Base-by-base conservation (phyloP, 2,888 invertebrate species). In the Meghimatium bilineatum region DNA sequence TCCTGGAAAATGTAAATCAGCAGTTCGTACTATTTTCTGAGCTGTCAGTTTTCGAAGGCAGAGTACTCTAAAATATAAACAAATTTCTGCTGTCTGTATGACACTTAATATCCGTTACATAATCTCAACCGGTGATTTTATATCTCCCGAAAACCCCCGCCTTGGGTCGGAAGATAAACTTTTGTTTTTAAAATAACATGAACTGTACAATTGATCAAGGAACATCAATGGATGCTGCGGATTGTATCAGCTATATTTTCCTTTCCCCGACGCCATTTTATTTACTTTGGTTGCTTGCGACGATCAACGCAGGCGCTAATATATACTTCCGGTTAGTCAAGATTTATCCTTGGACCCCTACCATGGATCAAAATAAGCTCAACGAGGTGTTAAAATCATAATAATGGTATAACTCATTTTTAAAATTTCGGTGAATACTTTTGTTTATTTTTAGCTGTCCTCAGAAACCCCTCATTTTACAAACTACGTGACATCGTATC, bases 241-340 rank as follows among this genome's bases (percentile, higher is more conserved):
- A 91, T 91, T 89, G 87, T 82, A 79, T 84, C 60, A 79, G 75
- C 71, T 75, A 79, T 85, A 80, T 67, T 78, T 82, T 84, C 69
- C 77, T 82, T 87, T 81, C 86, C 85, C 84, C 82, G 90, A 89
- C 88, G 90, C 91, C 91, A 91, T 91, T 74, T 74, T 91, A 91
- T 91, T 91, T 91, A 90, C 91, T 90, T 87, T 89, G 85, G 89
- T 90, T 90, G 90, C 90, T 87, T 80, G 88, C 89, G 32, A 66
- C 32, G 88, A 82, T 88, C 86, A 89, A 88, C 91, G 91, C 91
- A 91, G 87, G 89, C 90, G 89, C 89, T 83, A 66, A 29, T 26
- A 32, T 52, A 14, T n/a, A 60, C 71, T 77, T 71, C 76, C 77
- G 82, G 76, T 76, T 32, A 76, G 67, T 26, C 56, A 71, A 56